Evolutionary conservation across 2,797 vertebrate genomes (phyloP).

Genomic region (Poecilia wingei): DNA sequence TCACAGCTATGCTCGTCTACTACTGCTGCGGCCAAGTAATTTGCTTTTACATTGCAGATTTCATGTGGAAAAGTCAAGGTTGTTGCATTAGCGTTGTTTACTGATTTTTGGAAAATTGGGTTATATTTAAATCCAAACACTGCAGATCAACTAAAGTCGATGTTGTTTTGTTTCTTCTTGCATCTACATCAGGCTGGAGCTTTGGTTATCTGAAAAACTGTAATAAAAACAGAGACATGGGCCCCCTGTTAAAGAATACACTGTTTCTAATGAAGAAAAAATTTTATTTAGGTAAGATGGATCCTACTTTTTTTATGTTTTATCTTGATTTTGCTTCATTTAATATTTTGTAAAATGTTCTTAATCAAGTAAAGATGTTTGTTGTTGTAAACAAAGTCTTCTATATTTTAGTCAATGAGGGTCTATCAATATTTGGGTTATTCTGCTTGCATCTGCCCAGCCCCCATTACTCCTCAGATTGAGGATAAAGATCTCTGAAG

Average conservation of each 20-base stretch:
- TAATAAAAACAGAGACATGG: constrained; percentile 14
- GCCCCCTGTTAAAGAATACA: neutral
- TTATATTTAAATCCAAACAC: constrained; percentile 20
- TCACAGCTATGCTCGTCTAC: constrained; percentile 8
- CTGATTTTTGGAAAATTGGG: constrained; percentile 4
- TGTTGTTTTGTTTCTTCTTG: constrained; percentile 6
- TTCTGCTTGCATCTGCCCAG: constrained; percentile 41
- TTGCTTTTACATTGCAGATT: neutral
- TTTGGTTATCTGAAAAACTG: constrained; percentile 4
- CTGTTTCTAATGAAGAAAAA: neutral
- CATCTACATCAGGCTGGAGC: neutral
- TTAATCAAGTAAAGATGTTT: neutral
- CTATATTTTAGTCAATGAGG: neutral
- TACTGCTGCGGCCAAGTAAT: constrained; percentile 7
- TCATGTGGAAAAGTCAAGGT: neutral
- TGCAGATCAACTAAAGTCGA: constrained; percentile 15
- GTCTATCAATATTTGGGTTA: neutral
- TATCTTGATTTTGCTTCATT: neutral
- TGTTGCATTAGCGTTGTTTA: constrained; percentile 1
- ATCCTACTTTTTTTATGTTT: constrained; percentile 4
- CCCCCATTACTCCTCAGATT: constrained; percentile 58
- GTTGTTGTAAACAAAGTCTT: neutral
- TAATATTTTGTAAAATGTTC: neutral
- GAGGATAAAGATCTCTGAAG: constrained; percentile 77
- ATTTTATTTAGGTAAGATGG: neutral